Percentiles rank a stretch among this genome's conserved stretches.
Evolutionary conservation across 2,113 vertebrate genomes (phyloP).

Genomic region (Orthonyx spaldingii): DNA sequence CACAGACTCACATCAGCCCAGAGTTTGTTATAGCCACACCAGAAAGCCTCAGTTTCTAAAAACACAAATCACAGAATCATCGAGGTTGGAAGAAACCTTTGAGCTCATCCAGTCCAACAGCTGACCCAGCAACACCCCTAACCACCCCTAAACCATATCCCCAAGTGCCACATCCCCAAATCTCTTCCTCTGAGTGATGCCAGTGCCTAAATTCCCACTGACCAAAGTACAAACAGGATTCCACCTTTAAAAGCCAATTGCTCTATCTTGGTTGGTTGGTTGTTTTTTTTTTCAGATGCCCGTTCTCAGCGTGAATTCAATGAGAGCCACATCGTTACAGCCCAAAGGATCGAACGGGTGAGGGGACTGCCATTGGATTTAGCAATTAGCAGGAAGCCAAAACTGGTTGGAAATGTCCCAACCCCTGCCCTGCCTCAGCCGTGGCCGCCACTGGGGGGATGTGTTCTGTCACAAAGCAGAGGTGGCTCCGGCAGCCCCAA

Average conservation of each 20-base stretch:
- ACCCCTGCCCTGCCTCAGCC: not conserved
- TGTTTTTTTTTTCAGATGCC: conserved; percentile 77
- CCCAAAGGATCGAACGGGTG: conserved; percentile 76
- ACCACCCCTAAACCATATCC: not conserved
- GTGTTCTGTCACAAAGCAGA: not conserved
- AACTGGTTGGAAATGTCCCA: not conserved
- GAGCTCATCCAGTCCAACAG: not conserved
- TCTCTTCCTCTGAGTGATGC: not conserved
- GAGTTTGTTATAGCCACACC: accelerated
- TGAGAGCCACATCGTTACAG: conserved; percentile 81
- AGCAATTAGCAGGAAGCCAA: not conserved
- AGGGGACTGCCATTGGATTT: not conserved
- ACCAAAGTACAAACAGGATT: not conserved
- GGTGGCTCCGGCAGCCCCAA: not conserved
- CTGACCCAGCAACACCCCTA: not conserved
- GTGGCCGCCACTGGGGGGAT: not conserved
- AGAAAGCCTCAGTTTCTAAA: not conserved
- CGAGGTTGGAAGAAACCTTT: not conserved
- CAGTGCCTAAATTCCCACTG: not conserved
- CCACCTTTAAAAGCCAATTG: not conserved
- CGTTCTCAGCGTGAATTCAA: conserved; percentile 76
- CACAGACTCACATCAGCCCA: not conserved
- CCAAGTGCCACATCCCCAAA: not conserved
- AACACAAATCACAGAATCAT: not conserved
- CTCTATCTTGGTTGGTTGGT: not conserved